A percentile compares a stretch with the other conserved stretches of the same genome.
phyloP scores from a whole-genome alignment of 2,113 vertebrate genomes.

The Pterocles gutturalis region DNA sequence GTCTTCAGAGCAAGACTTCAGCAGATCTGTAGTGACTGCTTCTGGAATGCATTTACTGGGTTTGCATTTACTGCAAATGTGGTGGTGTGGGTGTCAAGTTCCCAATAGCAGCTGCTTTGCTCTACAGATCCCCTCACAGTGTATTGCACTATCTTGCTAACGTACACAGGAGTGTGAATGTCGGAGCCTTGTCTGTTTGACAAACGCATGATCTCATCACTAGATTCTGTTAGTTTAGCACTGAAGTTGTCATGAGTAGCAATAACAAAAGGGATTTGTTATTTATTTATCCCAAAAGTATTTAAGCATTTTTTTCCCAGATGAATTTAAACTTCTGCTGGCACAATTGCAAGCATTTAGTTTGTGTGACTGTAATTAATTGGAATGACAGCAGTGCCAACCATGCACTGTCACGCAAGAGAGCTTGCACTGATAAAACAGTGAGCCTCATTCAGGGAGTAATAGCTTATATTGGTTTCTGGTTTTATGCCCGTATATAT shows the following conservation, averaged over 20 bases:
- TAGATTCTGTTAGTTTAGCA: not conserved
- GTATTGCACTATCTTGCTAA: not conserved
- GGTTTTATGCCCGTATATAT: not conserved
- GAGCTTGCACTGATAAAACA: conserved; percentile 24
- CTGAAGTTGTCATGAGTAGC: not conserved
- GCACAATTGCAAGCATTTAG: not conserved
- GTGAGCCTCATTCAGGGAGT: not conserved
- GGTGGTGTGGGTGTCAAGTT: not conserved
- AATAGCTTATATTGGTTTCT: conserved; percentile 22
- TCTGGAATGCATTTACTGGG: not conserved
- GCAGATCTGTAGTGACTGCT: not conserved
- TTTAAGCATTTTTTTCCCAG: not conserved
- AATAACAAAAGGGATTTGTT: not conserved
- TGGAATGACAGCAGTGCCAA: not conserved
- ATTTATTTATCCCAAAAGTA: not conserved
- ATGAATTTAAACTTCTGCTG: not conserved
- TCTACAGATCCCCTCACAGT: not conserved
- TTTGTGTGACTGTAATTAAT: not conserved
- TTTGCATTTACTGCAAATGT: not conserved
- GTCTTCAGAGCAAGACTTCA: not conserved
- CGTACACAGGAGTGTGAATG: not conserved
- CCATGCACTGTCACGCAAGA: not conserved
- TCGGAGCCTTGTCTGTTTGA: not conserved
- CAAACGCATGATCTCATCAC: not conserved
- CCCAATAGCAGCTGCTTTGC: not conserved